Evolutionary conservation across 2,888 invertebrate genomes (phyloP).

Genomic region (Eristalinus aeneus): DNA sequence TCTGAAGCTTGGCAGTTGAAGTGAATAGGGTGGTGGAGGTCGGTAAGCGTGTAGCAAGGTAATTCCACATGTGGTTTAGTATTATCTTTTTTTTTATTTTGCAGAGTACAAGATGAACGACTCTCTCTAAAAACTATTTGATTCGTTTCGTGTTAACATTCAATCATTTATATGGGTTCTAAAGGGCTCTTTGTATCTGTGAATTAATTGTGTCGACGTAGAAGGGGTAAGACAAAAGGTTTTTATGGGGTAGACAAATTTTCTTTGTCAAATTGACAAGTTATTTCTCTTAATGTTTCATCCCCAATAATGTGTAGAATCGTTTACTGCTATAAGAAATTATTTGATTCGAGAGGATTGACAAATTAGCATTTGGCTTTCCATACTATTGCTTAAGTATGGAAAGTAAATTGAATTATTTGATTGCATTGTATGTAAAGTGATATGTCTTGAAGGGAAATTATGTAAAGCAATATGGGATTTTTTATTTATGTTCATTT

Average conservation of each 20-base stretch:
- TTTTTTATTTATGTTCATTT: too few relatives aligned
- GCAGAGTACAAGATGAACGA: constrained; percentile 27
- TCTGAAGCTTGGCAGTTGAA: neutral
- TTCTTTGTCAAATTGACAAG: constrained; percentile 46
- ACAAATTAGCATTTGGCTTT: neutral
- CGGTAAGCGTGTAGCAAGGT: constrained; percentile 63
- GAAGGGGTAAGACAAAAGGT: constrained; percentile 33
- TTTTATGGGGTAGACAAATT: constrained; percentile 51
- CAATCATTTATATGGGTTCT: constrained; percentile 37
- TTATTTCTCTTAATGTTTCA: constrained; percentile 38
- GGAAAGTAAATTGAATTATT: neutral
- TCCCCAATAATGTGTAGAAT: too few relatives aligned
- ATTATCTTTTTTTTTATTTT: constrained; percentile 11
- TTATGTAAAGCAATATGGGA: too few relatives aligned
- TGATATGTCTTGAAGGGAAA: neutral
- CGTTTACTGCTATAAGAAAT: neutral
- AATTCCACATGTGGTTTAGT: constrained; percentile 53
- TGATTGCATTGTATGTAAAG: neutral
- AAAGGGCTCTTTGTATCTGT: neutral
- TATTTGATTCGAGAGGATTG: neutral
- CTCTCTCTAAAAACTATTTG: constrained; percentile 21
- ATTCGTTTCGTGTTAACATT: constrained; percentile 34
- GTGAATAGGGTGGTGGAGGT: neutral
- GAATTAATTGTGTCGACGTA: neutral
- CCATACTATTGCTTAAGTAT: neutral